These are phyloP conservation scores for Sakesphorus luctuosus DNA, from an alignment of 2,113 vertebrate species.

Conservation along the genomic window DNA sequence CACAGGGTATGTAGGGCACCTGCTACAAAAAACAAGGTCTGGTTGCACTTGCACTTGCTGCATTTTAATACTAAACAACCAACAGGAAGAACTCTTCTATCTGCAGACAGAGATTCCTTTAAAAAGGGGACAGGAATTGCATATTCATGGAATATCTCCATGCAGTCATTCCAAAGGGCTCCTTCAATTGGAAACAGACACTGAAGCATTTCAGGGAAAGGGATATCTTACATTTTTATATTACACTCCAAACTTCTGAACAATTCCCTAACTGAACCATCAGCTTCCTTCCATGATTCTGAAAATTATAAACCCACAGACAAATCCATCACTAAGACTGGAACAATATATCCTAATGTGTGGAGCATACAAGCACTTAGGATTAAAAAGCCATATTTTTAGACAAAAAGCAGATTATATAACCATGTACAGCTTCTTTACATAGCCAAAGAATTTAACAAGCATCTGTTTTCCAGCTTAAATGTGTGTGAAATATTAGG, in stretches of 20 bases:
- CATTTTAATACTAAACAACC: neutral
- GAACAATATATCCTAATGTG: neutral
- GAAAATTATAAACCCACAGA: constrained; percentile 10
- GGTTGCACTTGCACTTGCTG: neutral
- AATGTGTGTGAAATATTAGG: constrained; percentile 67
- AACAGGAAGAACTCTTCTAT: neutral
- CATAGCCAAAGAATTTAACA: constrained; percentile 69
- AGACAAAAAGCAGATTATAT: constrained; percentile 55
- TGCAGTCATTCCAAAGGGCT: constrained; percentile 29
- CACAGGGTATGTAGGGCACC: neutral
- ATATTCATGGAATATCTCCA: constrained; percentile 2
- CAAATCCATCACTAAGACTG: neutral
- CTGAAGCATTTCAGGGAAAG: neutral
- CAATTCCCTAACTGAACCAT: neutral
- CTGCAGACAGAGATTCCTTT: neutral
- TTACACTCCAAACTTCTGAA: neutral
- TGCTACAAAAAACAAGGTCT: neutral
- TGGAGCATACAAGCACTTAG: constrained; percentile 18
- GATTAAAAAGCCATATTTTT: constrained; percentile 37
- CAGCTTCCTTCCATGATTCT: neutral
- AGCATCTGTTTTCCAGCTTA: constrained; percentile 71
- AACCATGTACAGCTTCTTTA: constrained; percentile 58
- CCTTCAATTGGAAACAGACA: constrained; percentile 48
- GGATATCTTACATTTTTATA: neutral
- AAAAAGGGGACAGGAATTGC: neutral